Evolutionary conservation across 1,140 invertebrate genomes (phyloP).

Genomic region (Achroia grisella): DNA sequence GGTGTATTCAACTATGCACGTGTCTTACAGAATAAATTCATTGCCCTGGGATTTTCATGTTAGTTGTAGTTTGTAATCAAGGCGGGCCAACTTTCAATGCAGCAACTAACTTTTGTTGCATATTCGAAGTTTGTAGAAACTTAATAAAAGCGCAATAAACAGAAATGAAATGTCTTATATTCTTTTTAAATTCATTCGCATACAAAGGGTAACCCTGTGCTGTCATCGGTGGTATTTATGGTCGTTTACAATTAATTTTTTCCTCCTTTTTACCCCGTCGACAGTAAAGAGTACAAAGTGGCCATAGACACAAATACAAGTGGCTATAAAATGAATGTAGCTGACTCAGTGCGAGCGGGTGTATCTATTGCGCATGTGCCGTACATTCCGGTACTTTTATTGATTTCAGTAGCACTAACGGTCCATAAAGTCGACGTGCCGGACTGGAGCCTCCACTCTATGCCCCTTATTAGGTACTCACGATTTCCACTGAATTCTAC

Average conservation of each 20-base stretch:
- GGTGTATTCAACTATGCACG: slow-evolving; percentile 20
- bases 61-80: slow-evolving; percentile 4
- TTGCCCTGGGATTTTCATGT: slow-evolving; percentile 10
- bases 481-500: slow-evolving; percentile 45
- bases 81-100: too few relatives aligned
- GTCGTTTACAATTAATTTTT: slow-evolving; percentile 48
- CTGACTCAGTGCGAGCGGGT: slow-evolving; percentile 57
- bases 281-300: slow-evolving; percentile 66
- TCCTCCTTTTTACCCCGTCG: slow-evolving; percentile 53
- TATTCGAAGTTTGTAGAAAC: neutral
- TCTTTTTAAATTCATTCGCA: slow-evolving; percentile 15
- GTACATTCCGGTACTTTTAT: slow-evolving; percentile 77
- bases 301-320: slow-evolving; percentile 72
- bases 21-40: slow-evolving; percentile 21
- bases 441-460: slow-evolving; percentile 58
- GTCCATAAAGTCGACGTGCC: slow-evolving; percentile 66
- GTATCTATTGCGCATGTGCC: slow-evolving; percentile 69
- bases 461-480: slow-evolving; percentile 69
- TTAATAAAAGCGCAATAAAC: neutral
- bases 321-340: slow-evolving; percentile 71
- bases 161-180: neutral
- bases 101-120: neutral
- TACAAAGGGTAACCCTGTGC: slow-evolving; percentile 29
- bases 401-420: slow-evolving; percentile 79
- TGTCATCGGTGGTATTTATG: slow-evolving; percentile 31